These are phyloP conservation scores for Desmodus rotundus DNA, from an alignment of 2,113 vertebrate genomes.

Conservation along the genomic window DNA sequence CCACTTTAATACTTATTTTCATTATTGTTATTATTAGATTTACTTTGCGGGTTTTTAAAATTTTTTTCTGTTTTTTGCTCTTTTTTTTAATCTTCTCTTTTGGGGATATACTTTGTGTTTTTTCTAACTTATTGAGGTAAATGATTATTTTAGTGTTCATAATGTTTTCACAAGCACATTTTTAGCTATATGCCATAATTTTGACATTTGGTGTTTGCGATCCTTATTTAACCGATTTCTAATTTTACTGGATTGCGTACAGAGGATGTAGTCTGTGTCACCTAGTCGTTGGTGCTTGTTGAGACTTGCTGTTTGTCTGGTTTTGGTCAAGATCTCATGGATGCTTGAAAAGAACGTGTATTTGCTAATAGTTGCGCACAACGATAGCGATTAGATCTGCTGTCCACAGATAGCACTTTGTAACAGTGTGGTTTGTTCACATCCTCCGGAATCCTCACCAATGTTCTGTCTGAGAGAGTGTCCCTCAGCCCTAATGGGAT, in stretches of 20 bases:
- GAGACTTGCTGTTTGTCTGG: background rate
- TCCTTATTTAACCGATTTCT: background rate
- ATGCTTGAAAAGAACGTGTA: background rate
- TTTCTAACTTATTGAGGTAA: background rate
- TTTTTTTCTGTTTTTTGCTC: background rate
- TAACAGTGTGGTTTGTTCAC: background rate
- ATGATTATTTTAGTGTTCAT: background rate
- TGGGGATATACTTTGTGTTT: background rate
- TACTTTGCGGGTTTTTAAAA: background rate
- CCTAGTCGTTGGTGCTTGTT: background rate
- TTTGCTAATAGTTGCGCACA: background rate
- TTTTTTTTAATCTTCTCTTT: background rate
- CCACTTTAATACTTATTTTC: background rate
- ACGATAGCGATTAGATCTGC: background rate
- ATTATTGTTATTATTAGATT: background rate
- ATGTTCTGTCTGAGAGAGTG: background rate
- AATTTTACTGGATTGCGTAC: background rate
- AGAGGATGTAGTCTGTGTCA: background rate
- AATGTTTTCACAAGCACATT: background rate
- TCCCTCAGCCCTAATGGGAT: background rate
- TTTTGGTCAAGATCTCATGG: background rate
- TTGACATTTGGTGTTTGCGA: background rate
- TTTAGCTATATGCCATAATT: background rate
- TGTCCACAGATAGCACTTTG: background rate
- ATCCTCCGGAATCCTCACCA: background rate